Percentiles rank a stretch among this genome's conserved stretches.
These are phyloP conservation scores for Champsocephalus gunnari DNA, from an alignment of 2,797 vertebrate genomes.

Conservation along the genomic window DNA sequence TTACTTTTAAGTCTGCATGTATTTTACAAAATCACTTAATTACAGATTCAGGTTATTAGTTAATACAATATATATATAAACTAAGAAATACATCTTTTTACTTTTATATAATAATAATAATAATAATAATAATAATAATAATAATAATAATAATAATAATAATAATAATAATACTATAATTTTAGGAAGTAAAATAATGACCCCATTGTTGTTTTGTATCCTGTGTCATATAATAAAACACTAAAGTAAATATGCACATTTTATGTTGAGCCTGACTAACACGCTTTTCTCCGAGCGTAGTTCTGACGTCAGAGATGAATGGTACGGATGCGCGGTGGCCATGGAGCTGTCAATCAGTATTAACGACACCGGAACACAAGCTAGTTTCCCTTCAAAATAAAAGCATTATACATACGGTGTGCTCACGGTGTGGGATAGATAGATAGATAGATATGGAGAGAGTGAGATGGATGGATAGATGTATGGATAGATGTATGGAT, in stretches of 20 bases:
- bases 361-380: slow-evolving; percentile 40
- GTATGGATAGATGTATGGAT: accelerated
- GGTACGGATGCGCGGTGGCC: slow-evolving; percentile 55
- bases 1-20: no score
- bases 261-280: slow-evolving; percentile 50
- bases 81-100: no score
- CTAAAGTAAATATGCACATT: not conserved
- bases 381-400: slow-evolving; percentile 39
- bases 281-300: slow-evolving; percentile 60
- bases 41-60: no score
- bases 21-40: no score
- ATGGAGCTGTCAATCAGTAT: slow-evolving; percentile 13
- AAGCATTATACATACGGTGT: accelerated
- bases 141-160: no score
- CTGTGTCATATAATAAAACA: not conserved
- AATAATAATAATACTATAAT: no score
- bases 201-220: slow-evolving; percentile 8
- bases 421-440: no score
- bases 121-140: no score
- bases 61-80: no score
- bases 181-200: slow-evolving; percentile 2
- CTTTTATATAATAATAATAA: no score
- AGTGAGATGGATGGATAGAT: no score
- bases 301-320: slow-evolving; percentile 77
- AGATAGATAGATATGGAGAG: no score